A percentile compares a stretch with the other conserved stretches of the same genome.
phyloP scores from a whole-genome alignment of 2,888 invertebrate genomes.

The Idaea straminata region DNA sequence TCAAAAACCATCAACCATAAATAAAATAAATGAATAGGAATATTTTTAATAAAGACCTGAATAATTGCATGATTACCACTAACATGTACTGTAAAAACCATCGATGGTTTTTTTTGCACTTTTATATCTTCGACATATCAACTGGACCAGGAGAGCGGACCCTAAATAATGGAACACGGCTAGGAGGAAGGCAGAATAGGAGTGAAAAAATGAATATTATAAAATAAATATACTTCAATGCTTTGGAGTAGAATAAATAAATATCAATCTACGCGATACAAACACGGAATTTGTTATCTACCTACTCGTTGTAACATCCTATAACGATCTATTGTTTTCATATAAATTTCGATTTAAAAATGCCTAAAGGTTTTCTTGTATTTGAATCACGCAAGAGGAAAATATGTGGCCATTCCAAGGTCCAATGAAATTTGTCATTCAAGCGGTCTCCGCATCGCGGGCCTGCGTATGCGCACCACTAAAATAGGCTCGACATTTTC shows the following conservation, averaged over 20 bases:
- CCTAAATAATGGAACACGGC: too few relatives aligned
- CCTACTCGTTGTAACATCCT: not conserved
- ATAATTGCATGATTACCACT: too few relatives aligned
- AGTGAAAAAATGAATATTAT: not conserved
- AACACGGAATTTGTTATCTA: not conserved
- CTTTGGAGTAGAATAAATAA: not conserved
- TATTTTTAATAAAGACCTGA: too few relatives aligned
- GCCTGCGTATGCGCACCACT: constrained; percentile 50
- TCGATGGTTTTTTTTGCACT: too few relatives aligned
- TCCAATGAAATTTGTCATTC: constrained; percentile 76
- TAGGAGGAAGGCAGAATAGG: not conserved
- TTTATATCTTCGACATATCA: too few relatives aligned
- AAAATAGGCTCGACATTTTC: constrained; percentile 62
- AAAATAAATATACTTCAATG: not conserved
- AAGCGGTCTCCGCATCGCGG: constrained; percentile 46
- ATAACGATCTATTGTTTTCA: constrained; percentile 12
- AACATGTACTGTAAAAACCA: too few relatives aligned
- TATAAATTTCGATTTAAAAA: constrained; percentile 20
- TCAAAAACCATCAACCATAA: too few relatives aligned
- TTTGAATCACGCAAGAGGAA: constrained; percentile 75
- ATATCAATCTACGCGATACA: not conserved
- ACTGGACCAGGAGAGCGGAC: too few relatives aligned
- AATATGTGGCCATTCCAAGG: constrained; percentile 66
- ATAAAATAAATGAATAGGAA: too few relatives aligned
- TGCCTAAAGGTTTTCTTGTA: constrained; percentile 40